Evolutionary conservation across 2,113 vertebrate species (phyloP).

Genomic region (Condylura cristata): DNA sequence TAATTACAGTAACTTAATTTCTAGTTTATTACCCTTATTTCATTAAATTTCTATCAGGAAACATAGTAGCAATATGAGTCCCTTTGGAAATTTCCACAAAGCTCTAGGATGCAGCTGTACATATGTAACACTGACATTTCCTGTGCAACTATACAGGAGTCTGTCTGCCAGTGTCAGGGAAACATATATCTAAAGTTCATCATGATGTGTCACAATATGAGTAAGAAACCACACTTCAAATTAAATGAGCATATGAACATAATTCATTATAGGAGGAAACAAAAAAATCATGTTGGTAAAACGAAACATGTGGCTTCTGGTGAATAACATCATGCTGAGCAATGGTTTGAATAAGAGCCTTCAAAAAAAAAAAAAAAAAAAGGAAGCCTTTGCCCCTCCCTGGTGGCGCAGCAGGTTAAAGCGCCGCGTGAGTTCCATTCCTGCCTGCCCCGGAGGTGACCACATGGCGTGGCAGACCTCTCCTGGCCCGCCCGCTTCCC

Average conservation of each 20-base stretch:
- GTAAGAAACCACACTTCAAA: neutral
- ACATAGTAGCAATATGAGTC: neutral
- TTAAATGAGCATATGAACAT: neutral
- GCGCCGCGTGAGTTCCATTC: too few species aligned
- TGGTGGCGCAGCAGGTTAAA: too few species aligned
- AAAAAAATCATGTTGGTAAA: slow-evolving; percentile 41
- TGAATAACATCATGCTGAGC: slow-evolving; percentile 33
- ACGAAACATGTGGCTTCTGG: slow-evolving; percentile 42
- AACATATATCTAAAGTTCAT: neutral
- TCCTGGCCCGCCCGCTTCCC: too few species aligned
- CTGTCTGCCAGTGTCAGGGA: neutral
- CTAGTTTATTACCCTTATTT: too few species aligned
- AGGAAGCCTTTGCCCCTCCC: slow-evolving; percentile 68
- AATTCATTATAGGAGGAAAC: neutral
- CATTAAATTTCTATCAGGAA: neutral
- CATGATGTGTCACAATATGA: neutral
- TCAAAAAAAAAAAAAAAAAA: slow-evolving; percentile 25
- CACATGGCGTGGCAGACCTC: too few species aligned
- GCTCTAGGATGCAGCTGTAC: neutral
- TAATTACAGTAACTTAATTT: neutral
- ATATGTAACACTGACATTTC: neutral
- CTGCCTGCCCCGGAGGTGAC: too few species aligned
- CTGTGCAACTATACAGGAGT: neutral
- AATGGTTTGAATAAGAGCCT: slow-evolving; percentile 61
- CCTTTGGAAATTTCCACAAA: neutral